Conservation (phyloP, 2,113 vertebrate species). For the Bubo bubo region DNA sequence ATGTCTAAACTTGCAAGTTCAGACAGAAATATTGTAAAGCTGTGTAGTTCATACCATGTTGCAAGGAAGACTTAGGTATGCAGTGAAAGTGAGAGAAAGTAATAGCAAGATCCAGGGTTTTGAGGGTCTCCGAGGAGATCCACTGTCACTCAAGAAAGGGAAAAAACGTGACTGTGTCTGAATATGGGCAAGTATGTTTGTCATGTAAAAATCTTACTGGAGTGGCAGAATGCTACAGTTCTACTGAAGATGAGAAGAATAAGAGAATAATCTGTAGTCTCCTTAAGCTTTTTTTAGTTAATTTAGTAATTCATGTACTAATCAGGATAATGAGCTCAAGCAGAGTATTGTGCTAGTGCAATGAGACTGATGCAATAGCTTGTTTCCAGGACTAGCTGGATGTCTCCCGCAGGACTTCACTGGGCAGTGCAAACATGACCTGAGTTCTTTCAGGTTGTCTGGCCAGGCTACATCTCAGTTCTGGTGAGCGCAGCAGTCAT, state of each 20-base stretch:
- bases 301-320: not conserved
- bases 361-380: not conserved
- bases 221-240: not conserved
- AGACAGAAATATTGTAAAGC: conserved; percentile 43
- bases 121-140: not conserved
- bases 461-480: not conserved
- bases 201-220: not conserved
- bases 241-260: not conserved
- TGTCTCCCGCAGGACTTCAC: not conserved
- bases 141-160: not conserved
- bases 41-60: conserved; percentile 43
- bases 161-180: not conserved
- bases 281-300: not conserved
- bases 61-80: conserved; percentile 37
- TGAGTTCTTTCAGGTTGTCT: not conserved
- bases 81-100: conserved; percentile 41
- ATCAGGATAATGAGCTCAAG: not conserved
- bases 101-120: conserved; percentile 34
- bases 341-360: not conserved
- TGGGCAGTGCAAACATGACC: not conserved
- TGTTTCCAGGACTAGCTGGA: not conserved
- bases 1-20: conserved; percentile 52
- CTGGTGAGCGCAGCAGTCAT: not conserved
- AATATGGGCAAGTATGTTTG: not conserved
- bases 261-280: not conserved